Evolutionary conservation across 2,888 invertebrate species (phyloP), one percentile per base, ranked within the genome.

Genomic region (Cephonodes hylas): DNA sequence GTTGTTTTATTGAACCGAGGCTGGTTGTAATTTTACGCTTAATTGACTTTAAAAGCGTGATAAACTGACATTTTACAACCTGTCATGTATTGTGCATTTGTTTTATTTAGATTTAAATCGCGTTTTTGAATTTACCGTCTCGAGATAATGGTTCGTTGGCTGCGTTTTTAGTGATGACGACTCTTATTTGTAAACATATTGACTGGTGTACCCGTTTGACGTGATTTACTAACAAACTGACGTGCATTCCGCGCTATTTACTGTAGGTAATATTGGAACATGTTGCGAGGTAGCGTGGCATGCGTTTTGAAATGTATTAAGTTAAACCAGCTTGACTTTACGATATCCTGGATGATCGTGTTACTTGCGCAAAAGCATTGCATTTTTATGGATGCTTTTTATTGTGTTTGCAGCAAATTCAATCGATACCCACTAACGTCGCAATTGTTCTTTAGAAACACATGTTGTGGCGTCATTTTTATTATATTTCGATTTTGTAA

Each of bases 1-100:
- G 15, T 53, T 8, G 57, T 68, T 69, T 69, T 64, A 71, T 68
- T 42, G 60, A 60, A 56, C 63, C 65, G 66, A 66, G 63, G 64
- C 61, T 56, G 48, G 13, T 7, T 27, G 23, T 38, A 38, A 20
- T 46, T 46, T 38, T 22, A 34, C 46, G 22, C 31, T 46, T 38
- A 34, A 46, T 45, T 31, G 31, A 46, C 53, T 53, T 53, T 53
- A 53, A 53, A 31, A 27, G 27, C 53, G 53, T 31, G 18, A 31
- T 53, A 53, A 53, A 53, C 27, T 53, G 27, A 27, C 27, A 18
- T 18, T 53, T 53, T 53, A 53, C 53, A 53, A 15, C 31, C 18
- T 31, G 53, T 31, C 53, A 31, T 31, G 31, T 10, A 53, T 31
- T 53, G 31, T 44, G 48, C 3, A 44, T 42, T 38, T 38, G 15